Evolutionary conservation across 2,797 vertebrate genomes (phyloP).

Genomic region (Hephaestus fuliginosus): DNA sequence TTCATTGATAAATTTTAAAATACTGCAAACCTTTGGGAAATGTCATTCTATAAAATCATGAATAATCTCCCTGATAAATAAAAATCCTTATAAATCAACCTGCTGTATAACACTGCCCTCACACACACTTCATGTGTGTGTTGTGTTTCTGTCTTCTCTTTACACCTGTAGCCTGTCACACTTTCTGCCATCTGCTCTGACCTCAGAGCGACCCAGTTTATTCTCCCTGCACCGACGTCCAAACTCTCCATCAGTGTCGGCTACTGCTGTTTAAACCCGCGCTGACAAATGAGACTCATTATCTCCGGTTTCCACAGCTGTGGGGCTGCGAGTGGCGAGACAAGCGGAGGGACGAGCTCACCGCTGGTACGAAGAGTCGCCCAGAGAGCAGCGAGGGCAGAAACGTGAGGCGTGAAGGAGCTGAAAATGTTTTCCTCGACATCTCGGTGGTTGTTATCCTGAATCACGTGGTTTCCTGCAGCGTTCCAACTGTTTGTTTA

Average conservation of each 20-base stretch:
- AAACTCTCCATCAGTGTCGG: conserved; percentile 3
- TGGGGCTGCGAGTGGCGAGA: conserved; percentile 6
- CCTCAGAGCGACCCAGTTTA: background rate
- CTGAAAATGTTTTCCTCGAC: too few relatives aligned
- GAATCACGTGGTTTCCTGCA: background rate
- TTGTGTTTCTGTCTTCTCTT: background rate
- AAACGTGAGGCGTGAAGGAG: too few relatives aligned
- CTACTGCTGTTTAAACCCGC: conserved; percentile 23
- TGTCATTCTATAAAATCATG: background rate
- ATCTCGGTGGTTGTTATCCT: background rate
- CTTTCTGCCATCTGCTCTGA: background rate
- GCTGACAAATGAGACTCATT: conserved; percentile 26
- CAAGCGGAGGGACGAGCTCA: background rate
- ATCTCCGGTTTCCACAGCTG: conserved; percentile 46
- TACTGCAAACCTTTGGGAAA: background rate
- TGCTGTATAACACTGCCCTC: background rate
- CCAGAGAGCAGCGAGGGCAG: background rate
- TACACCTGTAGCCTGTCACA: background rate
- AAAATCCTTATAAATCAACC: too few relatives aligned
- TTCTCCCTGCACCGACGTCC: background rate
- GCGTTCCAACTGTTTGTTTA: too few relatives aligned
- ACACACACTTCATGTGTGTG: too few relatives aligned
- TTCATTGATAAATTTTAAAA: too few relatives aligned
- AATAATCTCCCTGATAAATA: background rate
- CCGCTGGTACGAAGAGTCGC: background rate